Base-by-base conservation (phyloP, 2,113 vertebrate species). In the Greenwoodochromis staneri region DNA sequence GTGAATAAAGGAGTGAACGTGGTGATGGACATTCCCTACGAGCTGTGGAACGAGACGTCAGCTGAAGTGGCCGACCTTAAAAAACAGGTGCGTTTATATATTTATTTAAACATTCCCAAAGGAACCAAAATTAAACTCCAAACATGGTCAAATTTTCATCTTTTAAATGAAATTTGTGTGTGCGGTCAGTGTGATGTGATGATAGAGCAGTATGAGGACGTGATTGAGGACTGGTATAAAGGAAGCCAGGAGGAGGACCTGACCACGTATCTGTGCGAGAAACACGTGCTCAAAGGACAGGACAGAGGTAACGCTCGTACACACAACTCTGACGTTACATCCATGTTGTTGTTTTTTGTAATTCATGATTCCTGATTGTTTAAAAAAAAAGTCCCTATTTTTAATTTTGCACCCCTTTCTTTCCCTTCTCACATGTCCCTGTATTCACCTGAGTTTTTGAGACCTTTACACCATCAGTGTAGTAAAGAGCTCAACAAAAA, bases 11-110 rank as follows among this genome's bases (percentile, higher is more conserved):
- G 99, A 0, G 99, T 99, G 89, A 99, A 99, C 89, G 99, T 99
- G 89, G 99, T 99, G 92, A 99, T 99, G 99, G 99, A 99, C 85
- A 99, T 99, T 66, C 99, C 99, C 27, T 99, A 97, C 0, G 99
- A 99, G 94, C 96, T 99, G 80, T 99, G 99, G 99, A 99, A 99
- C 0, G 99, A 99, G 96, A 99, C 99, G 1, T 99, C 98, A 0
- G 99, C 99, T 0, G 99, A 99, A 89, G 98, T 99, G 51, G 97
- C 98, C 0, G 99, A 99, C 93, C 97, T 99, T 84, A 99, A 99
- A 92, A 99, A 99, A 87, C 98, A 99, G 98, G 99, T 99, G 66
- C 2, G 24, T 42, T 24, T 24, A 53, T 29, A 27, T 73, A 36
- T 14, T 49, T 31, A 19, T 49, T 78, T 78, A 51, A 8, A 34